Evolutionary conservation across 2,888 invertebrate genomes (phyloP), one percentile per base, ranked within the genome.

Genomic region (Nyleta sp.): DNA sequence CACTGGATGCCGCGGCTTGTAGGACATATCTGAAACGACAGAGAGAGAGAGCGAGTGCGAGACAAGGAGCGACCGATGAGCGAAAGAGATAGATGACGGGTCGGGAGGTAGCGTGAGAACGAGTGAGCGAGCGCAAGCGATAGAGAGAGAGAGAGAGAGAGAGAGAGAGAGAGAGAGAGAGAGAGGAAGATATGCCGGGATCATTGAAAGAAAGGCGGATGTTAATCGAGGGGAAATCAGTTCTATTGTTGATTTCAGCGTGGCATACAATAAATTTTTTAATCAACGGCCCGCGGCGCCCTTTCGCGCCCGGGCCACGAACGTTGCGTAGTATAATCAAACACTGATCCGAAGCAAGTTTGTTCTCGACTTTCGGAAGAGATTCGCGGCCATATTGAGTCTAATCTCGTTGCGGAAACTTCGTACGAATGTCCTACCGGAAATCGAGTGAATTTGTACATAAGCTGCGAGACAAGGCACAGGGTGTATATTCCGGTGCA

Each of bases 21-120:
- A 94, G 88, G 93, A 92, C 92, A 93, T 93, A 92, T 94, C 94
- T 94, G 93, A 81, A 93, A 93, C 91, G 91, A 91, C 86, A 82
- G 85, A 85, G 84, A 64, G 15, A 48, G 31, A 31, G 31, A 31
- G 8, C 31, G 8, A 33, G n/a, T n/a, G n/a, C n/a, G n/a, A n/a
- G n/a, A n/a, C n/a, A n/a, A n/a, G n/a, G n/a, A n/a, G n/a, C n/a
- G n/a, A n/a, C n/a, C n/a, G n/a, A n/a, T n/a, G n/a, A n/a, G n/a
- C n/a, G n/a, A n/a, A n/a, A n/a, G n/a, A n/a, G n/a, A n/a, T n/a
- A n/a, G n/a, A n/a, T n/a, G n/a, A n/a, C n/a, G n/a, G n/a, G n/a
- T n/a, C n/a, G n/a, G n/a, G n/a, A n/a, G n/a, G n/a, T n/a, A n/a
- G n/a, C n/a, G n/a, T n/a, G n/a, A 50, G 78, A 18, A 40, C 22